Percentiles rank a stretch among this genome's conserved stretches.
Conservation (phyloP, 2,888 invertebrate species). For the Polia nebulosa region DNA sequence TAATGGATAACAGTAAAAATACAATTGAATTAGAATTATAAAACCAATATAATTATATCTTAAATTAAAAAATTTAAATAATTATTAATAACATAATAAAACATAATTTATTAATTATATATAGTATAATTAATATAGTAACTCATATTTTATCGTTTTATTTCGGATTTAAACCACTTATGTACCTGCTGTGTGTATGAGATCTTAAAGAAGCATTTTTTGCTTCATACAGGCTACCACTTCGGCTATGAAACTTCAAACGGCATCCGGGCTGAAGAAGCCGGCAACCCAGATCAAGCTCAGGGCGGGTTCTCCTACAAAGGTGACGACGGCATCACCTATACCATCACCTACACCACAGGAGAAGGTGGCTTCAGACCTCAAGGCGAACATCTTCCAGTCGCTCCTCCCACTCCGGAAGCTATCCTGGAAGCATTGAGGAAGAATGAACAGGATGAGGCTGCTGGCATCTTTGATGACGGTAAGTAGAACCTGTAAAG, state of each 20-base stretch:
- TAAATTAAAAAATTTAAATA: too few relatives aligned
- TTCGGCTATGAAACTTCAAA: conserved; percentile 85
- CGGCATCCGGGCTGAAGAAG: conserved; percentile 84
- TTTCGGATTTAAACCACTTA: too few relatives aligned
- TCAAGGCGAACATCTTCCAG: conserved; percentile 90
- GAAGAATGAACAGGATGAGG: conserved; percentile 89
- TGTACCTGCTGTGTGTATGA: not conserved
- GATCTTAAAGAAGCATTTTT: not conserved
- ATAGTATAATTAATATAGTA: too few relatives aligned
- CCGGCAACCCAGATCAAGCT: conserved; percentile 75
- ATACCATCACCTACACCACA: conserved; percentile 88
- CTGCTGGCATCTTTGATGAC: conserved; percentile 90
- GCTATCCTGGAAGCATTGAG: conserved; percentile 88
- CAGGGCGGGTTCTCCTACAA: conserved; percentile 91
- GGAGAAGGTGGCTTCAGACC: conserved; percentile 91
- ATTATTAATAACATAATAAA: too few relatives aligned
- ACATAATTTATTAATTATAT: too few relatives aligned
- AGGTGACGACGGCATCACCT: conserved; percentile 90
- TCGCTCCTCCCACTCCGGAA: conserved; percentile 91
- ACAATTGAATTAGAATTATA: too few relatives aligned
- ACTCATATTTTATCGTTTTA: too few relatives aligned
- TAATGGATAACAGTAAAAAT: too few relatives aligned
- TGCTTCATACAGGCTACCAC: conserved; percentile 76
- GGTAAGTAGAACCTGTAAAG: conserved; percentile 71
- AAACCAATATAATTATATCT: too few relatives aligned